A percentile compares a stretch with the other conserved stretches of the same genome.
Conservation (phyloP, 2,113 vertebrate genomes). For the Neotoma lepida region DNA sequence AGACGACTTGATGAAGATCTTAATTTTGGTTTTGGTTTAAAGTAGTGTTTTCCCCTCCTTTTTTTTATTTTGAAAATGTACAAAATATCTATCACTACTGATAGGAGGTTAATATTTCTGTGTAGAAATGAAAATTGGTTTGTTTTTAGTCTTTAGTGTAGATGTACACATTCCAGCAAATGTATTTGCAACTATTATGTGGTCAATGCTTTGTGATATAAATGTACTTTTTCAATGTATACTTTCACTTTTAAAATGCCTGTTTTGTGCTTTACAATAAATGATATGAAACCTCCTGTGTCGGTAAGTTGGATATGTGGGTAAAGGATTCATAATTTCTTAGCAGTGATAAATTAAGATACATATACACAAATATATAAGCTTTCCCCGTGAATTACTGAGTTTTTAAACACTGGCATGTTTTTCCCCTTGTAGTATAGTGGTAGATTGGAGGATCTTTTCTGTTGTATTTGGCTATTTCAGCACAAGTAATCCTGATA, state of each 20-base stretch:
- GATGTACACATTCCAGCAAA: constrained; percentile 99
- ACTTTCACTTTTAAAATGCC: constrained; percentile 99
- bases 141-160: constrained; percentile 99
- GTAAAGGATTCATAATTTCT: constrained; percentile 85
- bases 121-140: constrained; percentile 98
- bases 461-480: constrained; percentile 86
- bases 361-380: constrained; percentile 86
- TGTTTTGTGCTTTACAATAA: constrained; percentile 99
- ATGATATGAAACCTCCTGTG: constrained; percentile 99
- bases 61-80: constrained; percentile 91
- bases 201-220: constrained; percentile 98
- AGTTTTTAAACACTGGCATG: constrained; percentile 85
- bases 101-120: constrained; percentile 95
- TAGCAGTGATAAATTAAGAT: constrained; percentile 86
- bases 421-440: constrained; percentile 89
- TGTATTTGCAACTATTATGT: constrained; percentile 98
- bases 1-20: constrained; percentile 99
- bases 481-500: constrained; percentile 86
- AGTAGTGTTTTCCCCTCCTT: constrained; percentile 88
- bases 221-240: constrained; percentile 99
- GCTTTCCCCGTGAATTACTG: constrained; percentile 80
- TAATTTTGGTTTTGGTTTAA: constrained; percentile 99
- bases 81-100: constrained; percentile 93
- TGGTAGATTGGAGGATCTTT: constrained; percentile 86
- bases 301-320: constrained; percentile 98